phyloP scores from a whole-genome alignment of 1,140 invertebrate species.

The Anastatus disparis region DNA sequence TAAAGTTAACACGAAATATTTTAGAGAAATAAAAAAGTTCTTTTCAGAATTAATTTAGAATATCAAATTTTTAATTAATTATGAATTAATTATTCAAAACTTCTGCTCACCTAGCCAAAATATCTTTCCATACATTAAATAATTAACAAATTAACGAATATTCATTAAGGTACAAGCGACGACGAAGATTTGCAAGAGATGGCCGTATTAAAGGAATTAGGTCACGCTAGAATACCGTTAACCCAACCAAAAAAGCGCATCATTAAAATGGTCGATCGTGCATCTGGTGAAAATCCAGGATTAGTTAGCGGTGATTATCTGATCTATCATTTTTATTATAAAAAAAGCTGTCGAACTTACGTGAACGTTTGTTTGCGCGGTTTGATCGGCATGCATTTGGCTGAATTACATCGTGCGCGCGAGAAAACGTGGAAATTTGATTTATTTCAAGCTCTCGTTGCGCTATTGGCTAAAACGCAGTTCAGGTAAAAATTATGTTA shows the following conservation, averaged over 20 bases:
- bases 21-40: too few relatives aligned
- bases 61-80: too few relatives aligned
- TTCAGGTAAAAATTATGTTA: conserved; percentile 47
- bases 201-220: conserved; percentile 51
- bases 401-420: conserved; percentile 47
- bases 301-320: conserved; percentile 58
- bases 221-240: conserved; percentile 50
- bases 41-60: too few relatives aligned
- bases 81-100: too few relatives aligned
- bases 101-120: too few relatives aligned
- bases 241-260: neutral
- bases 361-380: conserved; percentile 54
- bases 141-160: neutral
- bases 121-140: too few relatives aligned
- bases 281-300: conserved; percentile 47
- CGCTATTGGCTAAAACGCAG: conserved; percentile 57
- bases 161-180: conserved; percentile 26
- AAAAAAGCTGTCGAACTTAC: conserved; percentile 38
- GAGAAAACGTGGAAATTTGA: conserved; percentile 59
- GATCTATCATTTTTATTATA: neutral
- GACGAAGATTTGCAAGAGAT: conserved; percentile 43
- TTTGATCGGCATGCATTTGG: conserved; percentile 54
- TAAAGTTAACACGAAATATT: too few relatives aligned
- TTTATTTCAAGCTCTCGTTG: conserved; percentile 56
- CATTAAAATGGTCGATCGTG: conserved; percentile 43